These are phyloP conservation scores for Sesia apiformis DNA, from an alignment of 2,888 invertebrate species.

Conservation along the genomic window DNA sequence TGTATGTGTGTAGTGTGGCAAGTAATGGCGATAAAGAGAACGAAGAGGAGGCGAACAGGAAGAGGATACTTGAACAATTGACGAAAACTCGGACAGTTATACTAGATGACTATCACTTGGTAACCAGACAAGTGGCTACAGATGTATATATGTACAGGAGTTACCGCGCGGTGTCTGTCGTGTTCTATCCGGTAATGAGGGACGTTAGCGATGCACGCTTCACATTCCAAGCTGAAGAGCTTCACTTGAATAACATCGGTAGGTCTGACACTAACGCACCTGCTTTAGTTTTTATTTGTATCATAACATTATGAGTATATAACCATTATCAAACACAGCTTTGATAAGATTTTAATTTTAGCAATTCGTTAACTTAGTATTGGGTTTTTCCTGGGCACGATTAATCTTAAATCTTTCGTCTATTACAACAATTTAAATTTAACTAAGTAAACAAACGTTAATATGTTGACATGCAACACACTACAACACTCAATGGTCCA, in stretches of 20 bases:
- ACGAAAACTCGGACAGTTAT: conserved; percentile 52
- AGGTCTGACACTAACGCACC: conserved; percentile 18
- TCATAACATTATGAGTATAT: neutral
- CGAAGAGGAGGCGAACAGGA: conserved; percentile 49
- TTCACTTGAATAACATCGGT: conserved; percentile 68
- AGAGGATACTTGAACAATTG: conserved; percentile 52
- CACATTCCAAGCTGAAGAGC: conserved; percentile 65
- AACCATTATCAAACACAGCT: neutral
- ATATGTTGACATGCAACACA: too few relatives aligned
- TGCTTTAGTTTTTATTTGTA: neutral
- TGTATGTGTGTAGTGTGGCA: conserved; percentile 42
- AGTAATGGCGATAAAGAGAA: conserved; percentile 37
- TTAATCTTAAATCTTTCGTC: too few relatives aligned
- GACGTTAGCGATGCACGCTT: conserved; percentile 61
- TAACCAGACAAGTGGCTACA: conserved; percentile 58
- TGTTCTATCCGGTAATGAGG: conserved; percentile 53
- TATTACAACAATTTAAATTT: too few relatives aligned
- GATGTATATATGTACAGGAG: conserved; percentile 64
- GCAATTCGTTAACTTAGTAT: too few relatives aligned
- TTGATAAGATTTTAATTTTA: neutral
- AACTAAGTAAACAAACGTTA: too few relatives aligned
- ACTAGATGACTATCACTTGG: conserved; percentile 54
- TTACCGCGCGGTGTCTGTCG: conserved; percentile 61
- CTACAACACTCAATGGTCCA: too few relatives aligned
- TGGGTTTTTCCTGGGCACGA: too few relatives aligned